Base-by-base conservation (phyloP, 1,140 invertebrate genomes). In the Drosophila takahashii region DNA sequence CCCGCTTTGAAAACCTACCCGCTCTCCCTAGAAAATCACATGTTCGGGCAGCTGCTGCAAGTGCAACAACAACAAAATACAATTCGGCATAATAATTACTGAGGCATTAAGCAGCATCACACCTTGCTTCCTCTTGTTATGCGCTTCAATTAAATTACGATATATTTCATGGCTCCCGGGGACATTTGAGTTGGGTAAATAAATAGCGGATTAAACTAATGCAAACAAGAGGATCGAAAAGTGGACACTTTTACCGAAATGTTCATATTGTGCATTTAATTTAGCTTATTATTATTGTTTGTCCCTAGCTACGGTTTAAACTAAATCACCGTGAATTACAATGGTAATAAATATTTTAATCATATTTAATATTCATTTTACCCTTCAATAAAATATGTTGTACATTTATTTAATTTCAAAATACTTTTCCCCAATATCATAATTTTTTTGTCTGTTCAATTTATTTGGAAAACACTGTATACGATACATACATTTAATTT, bases 41-140 rank as follows among this genome's bases (percentile, higher is more conserved):
- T 67, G 48, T 74, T 57, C 59, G 42, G 44, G 50, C 65, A 72
- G 57, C 65, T 66, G 56, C 26, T 47, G 27, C 53, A 73, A 27
- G 39, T 52, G 54, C 47, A 81, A 59, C 37, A 41, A 44, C n/a
- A 48, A 50, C 47, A 59, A 70, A 48, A 47, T 56, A 86, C 65
- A 66, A 58, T 74, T 65, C 62, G 53, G 56, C 57, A 61, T 73
- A 54, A 77, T 64, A 87, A 76, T 81, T 81, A 67, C 70, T 76
- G 53, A 57, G 57, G 78, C 81, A 86, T 86, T 87, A 79, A 81
- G 60, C 70, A 61, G 80, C 73, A 87, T 86, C 78, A 86, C 81
- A 86, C 81, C 83, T 86, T 69, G 53, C 18, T 61, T 75, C 56
- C 69, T 57, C 51, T 66, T 51, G 62, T 66, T 76, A 36, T 76